Conservation (phyloP, 1,140 invertebrate genomes). For the Drosophila dunni region DNA sequence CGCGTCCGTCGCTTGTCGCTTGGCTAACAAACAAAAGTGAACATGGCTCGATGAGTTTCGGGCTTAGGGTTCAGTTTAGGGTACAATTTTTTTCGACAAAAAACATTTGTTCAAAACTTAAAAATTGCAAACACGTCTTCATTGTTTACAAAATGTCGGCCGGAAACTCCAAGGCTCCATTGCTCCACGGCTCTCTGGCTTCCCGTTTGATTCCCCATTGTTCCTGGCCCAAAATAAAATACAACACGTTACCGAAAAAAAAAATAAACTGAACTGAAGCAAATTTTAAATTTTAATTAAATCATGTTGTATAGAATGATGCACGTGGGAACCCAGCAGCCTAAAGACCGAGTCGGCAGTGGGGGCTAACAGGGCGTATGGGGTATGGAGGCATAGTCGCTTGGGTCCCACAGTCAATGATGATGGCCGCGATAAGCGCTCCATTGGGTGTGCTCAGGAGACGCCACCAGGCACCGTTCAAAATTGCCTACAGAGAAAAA, state of each 20-base stretch:
- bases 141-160: constrained; percentile 82
- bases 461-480: constrained; percentile 41
- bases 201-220: constrained; percentile 64
- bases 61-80: constrained; percentile 2
- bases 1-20: constrained; percentile 41
- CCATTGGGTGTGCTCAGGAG: constrained; percentile 68
- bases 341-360: constrained; percentile 9
- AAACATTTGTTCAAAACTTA: constrained; percentile 81
- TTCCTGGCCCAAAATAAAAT: constrained; percentile 36
- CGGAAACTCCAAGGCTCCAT: constrained; percentile 53
- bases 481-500: constrained; percentile 40
- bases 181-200: constrained; percentile 26
- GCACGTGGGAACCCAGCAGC: constrained; percentile 57
- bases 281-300: constrained; percentile 84
- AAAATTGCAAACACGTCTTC: constrained; percentile 83
- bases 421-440: constrained; percentile 76
- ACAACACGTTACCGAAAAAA: background rate
- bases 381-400: constrained; percentile 5
- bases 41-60: constrained; percentile 28
- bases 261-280: constrained; percentile 26
- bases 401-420: constrained; percentile 71
- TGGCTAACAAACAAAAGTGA: constrained; percentile 42
- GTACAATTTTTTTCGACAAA: constrained; percentile 25
- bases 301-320: constrained; percentile 81
- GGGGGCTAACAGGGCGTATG: background rate